A percentile compares a stretch with the other conserved stretches of the same genome.
Evolutionary conservation across 2,797 vertebrate species (phyloP).

Genomic region (Huso huso): DNA sequence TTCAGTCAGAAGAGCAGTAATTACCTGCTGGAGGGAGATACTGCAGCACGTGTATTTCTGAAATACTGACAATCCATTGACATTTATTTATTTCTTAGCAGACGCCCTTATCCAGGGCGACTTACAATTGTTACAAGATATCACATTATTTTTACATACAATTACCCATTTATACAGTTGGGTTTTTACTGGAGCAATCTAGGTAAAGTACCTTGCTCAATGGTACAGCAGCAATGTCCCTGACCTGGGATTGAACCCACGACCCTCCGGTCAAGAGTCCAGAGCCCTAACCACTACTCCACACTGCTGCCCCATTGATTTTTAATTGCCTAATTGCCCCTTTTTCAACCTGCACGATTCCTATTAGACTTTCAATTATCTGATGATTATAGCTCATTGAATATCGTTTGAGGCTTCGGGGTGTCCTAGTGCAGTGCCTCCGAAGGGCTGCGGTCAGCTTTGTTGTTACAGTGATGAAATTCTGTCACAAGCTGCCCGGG

Average conservation of each 20-base stretch:
- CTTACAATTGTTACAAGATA: no score
- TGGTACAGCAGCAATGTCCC: no score
- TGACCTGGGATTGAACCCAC: no score
- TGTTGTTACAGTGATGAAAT: not conserved
- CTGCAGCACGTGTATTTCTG: conserved; percentile 4
- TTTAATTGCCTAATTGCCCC: conserved; percentile 21
- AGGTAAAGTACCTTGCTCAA: no score
- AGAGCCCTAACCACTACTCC: no score
- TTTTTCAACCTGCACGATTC: conserved; percentile 1
- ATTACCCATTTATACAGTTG: no score
- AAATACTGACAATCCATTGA: conserved; percentile 15
- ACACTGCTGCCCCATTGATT: no score
- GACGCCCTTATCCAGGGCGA: no score
- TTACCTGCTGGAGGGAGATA: conserved; percentile 1
- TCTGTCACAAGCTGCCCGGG: not conserved
- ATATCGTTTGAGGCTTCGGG: conserved; percentile 1
- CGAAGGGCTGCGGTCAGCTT: not conserved
- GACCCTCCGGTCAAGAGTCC: no score
- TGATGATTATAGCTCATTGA: conserved; percentile 15
- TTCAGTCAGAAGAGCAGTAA: conserved; percentile 13
- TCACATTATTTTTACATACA: no score
- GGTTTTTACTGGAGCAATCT: no score
- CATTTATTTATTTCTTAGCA: no score
- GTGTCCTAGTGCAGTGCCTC: not conserved
- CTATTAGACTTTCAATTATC: conserved; percentile 2